phyloP scores from a whole-genome alignment of 2,888 invertebrate species.

The Subacronicta megacephala region DNA sequence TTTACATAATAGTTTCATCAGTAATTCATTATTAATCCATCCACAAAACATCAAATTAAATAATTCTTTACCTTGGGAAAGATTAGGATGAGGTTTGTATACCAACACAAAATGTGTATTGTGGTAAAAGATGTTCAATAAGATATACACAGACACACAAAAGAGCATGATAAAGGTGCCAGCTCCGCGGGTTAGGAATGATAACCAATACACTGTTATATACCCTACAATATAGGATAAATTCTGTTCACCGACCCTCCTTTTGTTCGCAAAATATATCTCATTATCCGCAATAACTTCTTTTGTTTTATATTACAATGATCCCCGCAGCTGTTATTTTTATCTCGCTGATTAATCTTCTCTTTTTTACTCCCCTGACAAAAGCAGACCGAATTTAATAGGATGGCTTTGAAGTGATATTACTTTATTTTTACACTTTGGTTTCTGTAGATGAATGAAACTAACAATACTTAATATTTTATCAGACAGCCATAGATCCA shows the following conservation, averaged over 20 bases:
- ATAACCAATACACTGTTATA: conserved; percentile 14
- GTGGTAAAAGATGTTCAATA: conserved; percentile 18
- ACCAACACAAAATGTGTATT: conserved; percentile 13
- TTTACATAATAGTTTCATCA: too few species aligned
- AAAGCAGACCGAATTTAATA: conserved; percentile 5
- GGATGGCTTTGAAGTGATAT: conserved; percentile 18
- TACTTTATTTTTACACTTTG: conserved; percentile 7
- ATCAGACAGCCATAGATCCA: too few species aligned
- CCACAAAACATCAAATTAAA: conserved; percentile 17
- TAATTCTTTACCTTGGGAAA: conserved; percentile 4
- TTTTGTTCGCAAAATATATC: conserved; percentile 49
- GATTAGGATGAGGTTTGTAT: conserved; percentile 12
- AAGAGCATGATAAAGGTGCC: conserved; percentile 17
- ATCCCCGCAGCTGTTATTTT: conserved; percentile 34
- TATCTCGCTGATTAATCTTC: conserved; percentile 34
- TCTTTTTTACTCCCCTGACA: conserved; percentile 29
- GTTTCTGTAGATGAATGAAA: background rate
- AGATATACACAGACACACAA: conserved; percentile 18
- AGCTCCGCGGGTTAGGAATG: conserved; percentile 12
- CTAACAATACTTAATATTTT: too few species aligned
- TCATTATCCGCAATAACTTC: conserved; percentile 56
- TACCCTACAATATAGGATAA: conserved; percentile 17
- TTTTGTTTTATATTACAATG: conserved; percentile 55
- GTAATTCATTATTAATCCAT: background rate
- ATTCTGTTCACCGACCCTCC: conserved; percentile 28